A percentile compares a stretch with the other conserved stretches of the same genome.
Conservation (phyloP, 37 sponge, comb jelly and placozoan genomes). For the Ephydatia muelleri region DNA sequence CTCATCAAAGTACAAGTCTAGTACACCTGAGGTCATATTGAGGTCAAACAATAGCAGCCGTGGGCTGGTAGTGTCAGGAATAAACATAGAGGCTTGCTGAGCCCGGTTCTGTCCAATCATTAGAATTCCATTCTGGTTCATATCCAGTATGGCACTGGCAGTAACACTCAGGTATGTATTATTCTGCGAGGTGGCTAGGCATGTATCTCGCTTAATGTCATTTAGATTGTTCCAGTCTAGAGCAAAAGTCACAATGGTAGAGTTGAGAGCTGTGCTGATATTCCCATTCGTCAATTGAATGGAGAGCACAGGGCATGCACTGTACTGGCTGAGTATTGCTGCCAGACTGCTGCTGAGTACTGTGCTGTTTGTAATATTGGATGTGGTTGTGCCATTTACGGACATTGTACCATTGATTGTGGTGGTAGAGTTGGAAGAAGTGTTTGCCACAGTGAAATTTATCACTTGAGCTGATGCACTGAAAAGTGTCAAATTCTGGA, state of each 20-base stretch:
- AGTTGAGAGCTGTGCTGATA: conserved; percentile 11
- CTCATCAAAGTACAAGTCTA: conserved; percentile 85
- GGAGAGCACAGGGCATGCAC: conserved; percentile 27
- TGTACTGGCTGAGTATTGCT: conserved; percentile 4
- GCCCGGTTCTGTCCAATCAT: conserved; percentile 30
- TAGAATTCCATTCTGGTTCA: conserved; percentile 77
- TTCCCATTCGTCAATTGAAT: conserved; percentile 33
- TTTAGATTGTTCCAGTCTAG: conserved; percentile 73
- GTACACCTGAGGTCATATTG: conserved; percentile 62
- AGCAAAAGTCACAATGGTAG: conserved; percentile 42
- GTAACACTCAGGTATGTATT: conserved; percentile 57
- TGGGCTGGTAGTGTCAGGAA: conserved; percentile 51
- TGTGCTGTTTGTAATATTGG: background rate
- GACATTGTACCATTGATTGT: background rate
- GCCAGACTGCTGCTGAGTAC: background rate
- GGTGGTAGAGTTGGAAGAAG: background rate
- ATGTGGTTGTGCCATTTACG: background rate
- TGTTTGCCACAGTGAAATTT: background rate
- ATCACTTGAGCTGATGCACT: background rate
- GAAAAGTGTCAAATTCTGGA: conserved; percentile 29
- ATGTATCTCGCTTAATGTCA: conserved; percentile 61
- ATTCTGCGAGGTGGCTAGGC: conserved; percentile 38
- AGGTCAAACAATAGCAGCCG: conserved; percentile 54
- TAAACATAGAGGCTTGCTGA: conserved; percentile 22
- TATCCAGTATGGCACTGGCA: conserved; percentile 58